Evolutionary conservation across 1,140 invertebrate genomes (phyloP), one percentile per base, ranked within the genome.

Genomic region (Oedothorax gibbosus): DNA sequence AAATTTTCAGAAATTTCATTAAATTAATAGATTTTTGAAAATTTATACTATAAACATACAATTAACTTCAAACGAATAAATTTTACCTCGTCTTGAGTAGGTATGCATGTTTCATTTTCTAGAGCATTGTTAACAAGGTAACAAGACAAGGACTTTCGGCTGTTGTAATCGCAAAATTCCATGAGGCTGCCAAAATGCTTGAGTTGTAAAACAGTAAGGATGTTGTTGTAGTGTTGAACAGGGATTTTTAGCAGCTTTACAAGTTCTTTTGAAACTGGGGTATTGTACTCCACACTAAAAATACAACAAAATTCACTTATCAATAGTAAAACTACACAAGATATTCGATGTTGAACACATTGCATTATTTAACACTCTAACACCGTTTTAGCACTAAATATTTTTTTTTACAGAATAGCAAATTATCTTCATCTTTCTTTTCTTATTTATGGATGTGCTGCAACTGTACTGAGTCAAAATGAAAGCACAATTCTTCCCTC

Each of bases 201-300:
- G 77, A 98, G 90, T 81, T 92, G 88, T 10, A 93, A 87, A 3
- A 99, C 93, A 0, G 94, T 96, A 21, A 98, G 91, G 14, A 98
- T 93, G 90, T 99, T 96, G 89, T 97, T 97, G 89, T 99, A 99
- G 88, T 95, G 95, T 89, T 99, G 97, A 15, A 98, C 93, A 10
- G 98, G 98, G 71, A 99, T 95, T 90, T 97, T 97, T 89, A 99
- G 92, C 71, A 99, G 92, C 88, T 96, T 94, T 87, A 95, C 94
- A 85, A 99, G 91, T 90, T 99, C 98, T 88, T 95, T 95, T 54
- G 96, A 97, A 6, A 98, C 94, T 35, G 94, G 92, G 86, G 94
- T 95, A 87, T 95, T 94, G 88, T 94, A 94, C 87, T 96, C 94
- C 57, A 97, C 90, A 87, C 94, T 93, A 87, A 66, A 89, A 35